Percentiles rank a stretch among this genome's conserved stretches.
These are phyloP conservation scores for Polypterus senegalus DNA, from an alignment of 2,113 vertebrate species.

Conservation along the genomic window DNA sequence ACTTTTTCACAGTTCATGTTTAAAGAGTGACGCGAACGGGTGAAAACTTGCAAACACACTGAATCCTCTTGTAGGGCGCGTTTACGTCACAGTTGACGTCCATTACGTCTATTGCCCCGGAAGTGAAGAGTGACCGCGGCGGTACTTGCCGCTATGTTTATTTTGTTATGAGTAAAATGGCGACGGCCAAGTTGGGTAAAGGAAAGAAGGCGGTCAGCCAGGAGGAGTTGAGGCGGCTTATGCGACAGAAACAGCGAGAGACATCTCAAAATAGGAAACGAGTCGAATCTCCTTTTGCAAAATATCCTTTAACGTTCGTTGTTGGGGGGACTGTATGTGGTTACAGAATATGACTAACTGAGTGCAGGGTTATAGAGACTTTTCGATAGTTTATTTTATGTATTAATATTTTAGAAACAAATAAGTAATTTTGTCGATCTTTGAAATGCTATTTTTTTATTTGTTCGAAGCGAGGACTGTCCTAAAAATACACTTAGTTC, in stretches of 20 bases:
- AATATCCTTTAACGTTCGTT: slow-evolving; percentile 39
- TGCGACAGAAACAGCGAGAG: slow-evolving; percentile 75
- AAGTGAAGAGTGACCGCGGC: background rate
- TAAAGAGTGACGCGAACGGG: too few species aligned
- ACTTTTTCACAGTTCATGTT: too few species aligned
- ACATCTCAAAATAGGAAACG: slow-evolving; percentile 55
- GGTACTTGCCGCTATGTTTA: background rate
- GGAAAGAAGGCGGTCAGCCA: slow-evolving; percentile 72
- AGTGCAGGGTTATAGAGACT: too few species aligned
- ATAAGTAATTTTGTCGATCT: too few species aligned
- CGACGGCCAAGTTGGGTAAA: slow-evolving; percentile 27
- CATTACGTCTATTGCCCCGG: too few species aligned
- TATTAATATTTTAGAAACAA: too few species aligned
- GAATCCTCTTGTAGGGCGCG: too few species aligned
- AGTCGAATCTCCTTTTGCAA: slow-evolving; percentile 80
- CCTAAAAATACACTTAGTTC: background rate
- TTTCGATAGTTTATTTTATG: too few species aligned
- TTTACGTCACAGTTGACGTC: too few species aligned
- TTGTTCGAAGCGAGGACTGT: background rate
- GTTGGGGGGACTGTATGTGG: background rate
- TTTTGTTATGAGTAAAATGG: slow-evolving; percentile 24
- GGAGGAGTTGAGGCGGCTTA: slow-evolving; percentile 78
- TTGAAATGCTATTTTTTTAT: background rate
- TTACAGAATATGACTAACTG: too few species aligned
- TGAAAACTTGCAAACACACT: too few species aligned